Percentiles rank a stretch among this genome's conserved stretches.
Conservation (phyloP, 2,113 vertebrate genomes). For the Taurulus bubalis region DNA sequence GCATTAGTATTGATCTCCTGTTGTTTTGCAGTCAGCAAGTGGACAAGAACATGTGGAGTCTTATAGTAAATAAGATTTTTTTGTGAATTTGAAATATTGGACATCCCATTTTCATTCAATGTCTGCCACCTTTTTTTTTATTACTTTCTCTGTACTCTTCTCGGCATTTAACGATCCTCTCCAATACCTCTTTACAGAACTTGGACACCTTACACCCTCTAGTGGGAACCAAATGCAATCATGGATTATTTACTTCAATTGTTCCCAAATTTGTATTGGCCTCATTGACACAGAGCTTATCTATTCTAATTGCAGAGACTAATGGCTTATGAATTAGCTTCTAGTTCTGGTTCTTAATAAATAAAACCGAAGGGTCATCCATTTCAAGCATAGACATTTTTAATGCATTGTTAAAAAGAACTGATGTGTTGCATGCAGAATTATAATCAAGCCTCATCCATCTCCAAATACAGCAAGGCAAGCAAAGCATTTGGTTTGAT, state of each 20-base stretch:
- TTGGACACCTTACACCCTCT: slow-evolving; percentile 60
- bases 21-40: background rate
- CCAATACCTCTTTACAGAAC: slow-evolving; percentile 10
- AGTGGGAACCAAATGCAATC: slow-evolving; percentile 56
- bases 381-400: slow-evolving; percentile 62
- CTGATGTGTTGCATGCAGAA: slow-evolving; percentile 40
- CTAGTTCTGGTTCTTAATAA: slow-evolving; percentile 25
- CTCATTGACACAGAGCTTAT: slow-evolving; percentile 21
- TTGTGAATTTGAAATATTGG: background rate
- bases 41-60: background rate
- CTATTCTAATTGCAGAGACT: slow-evolving; percentile 14
- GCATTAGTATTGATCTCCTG: background rate
- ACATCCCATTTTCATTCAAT: background rate
- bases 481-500: slow-evolving; percentile 55
- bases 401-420: slow-evolving; percentile 69
- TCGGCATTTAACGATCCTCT: background rate
- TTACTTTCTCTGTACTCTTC: background rate
- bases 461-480: slow-evolving; percentile 36
- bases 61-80: background rate
- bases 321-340: slow-evolving; percentile 39
- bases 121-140: slow-evolving; percentile 11
- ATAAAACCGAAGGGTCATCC: slow-evolving; percentile 40
- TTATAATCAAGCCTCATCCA: slow-evolving; percentile 22
- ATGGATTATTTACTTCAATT: slow-evolving; percentile 20
- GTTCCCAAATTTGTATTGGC: slow-evolving; percentile 14